These are phyloP conservation scores for Cepaea nemoralis DNA, from an alignment of 1,140 invertebrate species.

Conservation along the genomic window DNA sequence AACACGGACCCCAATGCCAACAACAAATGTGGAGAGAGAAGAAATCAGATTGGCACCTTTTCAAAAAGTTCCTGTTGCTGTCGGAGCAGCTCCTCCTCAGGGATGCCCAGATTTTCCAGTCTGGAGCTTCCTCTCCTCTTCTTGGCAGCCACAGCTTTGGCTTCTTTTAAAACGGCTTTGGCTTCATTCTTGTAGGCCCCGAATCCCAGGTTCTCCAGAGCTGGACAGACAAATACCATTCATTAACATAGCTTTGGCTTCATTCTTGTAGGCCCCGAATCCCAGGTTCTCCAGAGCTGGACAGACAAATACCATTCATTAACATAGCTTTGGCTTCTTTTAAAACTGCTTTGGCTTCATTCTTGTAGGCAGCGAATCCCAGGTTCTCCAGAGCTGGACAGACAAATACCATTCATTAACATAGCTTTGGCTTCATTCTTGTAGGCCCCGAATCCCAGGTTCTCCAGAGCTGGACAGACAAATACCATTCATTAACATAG, in stretches of 20 bases:
- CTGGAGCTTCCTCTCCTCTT: slow-evolving; percentile 91
- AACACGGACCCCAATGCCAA: too few relatives aligned
- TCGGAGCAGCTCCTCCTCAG: slow-evolving; percentile 94
- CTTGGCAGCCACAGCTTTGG: slow-evolving; percentile 95
- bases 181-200: slow-evolving; percentile 93
- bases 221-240: slow-evolving; percentile 74
- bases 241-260: slow-evolving; percentile 92
- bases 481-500: too few relatives aligned
- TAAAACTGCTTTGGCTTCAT: slow-evolving; percentile 92
- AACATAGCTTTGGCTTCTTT: slow-evolving; percentile 96
- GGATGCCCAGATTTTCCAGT: slow-evolving; percentile 95
- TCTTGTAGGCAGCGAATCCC: slow-evolving; percentile 92
- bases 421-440: slow-evolving; percentile 93
- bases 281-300: slow-evolving; percentile 95
- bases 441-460: slow-evolving; percentile 93
- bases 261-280: slow-evolving; percentile 91
- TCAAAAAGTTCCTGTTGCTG: slow-evolving; percentile 99
- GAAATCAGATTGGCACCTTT: too few relatives aligned
- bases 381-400: slow-evolving; percentile 93
- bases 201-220: slow-evolving; percentile 92
- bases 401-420: too few relatives aligned
- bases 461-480: slow-evolving; percentile 94
- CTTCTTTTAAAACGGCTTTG: slow-evolving; percentile 92
- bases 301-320: slow-evolving; percentile 91
- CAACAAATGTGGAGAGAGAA: too few relatives aligned